Conservation (phyloP, 92 coral and sea anemone genomes). For the Porites cylindrica region DNA sequence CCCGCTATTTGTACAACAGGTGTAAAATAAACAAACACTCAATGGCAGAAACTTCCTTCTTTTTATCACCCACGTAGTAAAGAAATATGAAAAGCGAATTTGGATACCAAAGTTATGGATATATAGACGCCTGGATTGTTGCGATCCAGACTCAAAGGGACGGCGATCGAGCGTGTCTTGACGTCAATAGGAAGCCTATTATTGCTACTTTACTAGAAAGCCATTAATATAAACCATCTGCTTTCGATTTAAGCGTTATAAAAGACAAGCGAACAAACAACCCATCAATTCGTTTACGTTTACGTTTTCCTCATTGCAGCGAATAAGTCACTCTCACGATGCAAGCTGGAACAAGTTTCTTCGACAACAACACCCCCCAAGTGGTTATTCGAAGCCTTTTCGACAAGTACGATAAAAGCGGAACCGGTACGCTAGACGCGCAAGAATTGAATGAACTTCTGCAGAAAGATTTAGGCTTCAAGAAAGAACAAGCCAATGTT, state of each 20-base stretch:
- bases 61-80: not conserved
- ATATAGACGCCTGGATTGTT: not conserved
- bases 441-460: constrained; percentile 67
- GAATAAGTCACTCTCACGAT: constrained; percentile 1
- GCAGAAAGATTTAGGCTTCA: constrained; percentile 77
- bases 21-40: not conserved
- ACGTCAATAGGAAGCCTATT: constrained; percentile 12
- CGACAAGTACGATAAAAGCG: constrained; percentile 73
- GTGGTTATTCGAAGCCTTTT: constrained; percentile 77
- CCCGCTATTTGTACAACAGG: too few relatives aligned
- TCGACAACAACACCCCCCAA: constrained; percentile 62
- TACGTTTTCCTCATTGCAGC: not conserved
- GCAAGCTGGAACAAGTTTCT: constrained; percentile 84
- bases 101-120: not conserved
- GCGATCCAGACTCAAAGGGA: not conserved
- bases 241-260: not conserved
- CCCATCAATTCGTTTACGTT: not conserved
- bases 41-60: too few relatives aligned
- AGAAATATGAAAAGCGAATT: not conserved
- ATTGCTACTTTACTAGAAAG: not conserved
- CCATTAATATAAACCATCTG: not conserved
- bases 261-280: not conserved
- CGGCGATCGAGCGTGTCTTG: not conserved
- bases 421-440: constrained; percentile 60
- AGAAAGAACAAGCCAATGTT: constrained; percentile 67